A percentile compares a stretch with the other conserved stretches of the same genome.
These are phyloP conservation scores for Schrankia costaestrigalis DNA, from an alignment of 2,888 invertebrate genomes.

Conservation along the genomic window DNA sequence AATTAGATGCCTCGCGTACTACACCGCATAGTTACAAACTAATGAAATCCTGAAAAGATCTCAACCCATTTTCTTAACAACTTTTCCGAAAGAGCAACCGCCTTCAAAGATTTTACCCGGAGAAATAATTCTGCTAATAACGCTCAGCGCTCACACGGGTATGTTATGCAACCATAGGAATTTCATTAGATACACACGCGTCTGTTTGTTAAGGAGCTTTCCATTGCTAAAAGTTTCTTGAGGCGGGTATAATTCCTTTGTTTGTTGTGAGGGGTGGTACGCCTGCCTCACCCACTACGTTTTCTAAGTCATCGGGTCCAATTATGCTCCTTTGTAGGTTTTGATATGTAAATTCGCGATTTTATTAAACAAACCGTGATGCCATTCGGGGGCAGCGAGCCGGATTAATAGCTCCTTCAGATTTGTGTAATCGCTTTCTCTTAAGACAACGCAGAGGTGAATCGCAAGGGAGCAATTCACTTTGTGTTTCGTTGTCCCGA, in stretches of 20 bases:
- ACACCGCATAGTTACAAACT: conserved; percentile 78
- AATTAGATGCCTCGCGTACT: conserved; percentile 75
- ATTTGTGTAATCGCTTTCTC: conserved; percentile 81
- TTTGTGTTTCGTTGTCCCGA: conserved; percentile 41
- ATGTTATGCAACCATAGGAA: conserved; percentile 81
- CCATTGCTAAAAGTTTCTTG: conserved; percentile 82
- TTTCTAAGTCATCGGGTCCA: conserved; percentile 82
- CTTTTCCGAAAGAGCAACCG: conserved; percentile 79
- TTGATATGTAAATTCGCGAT: conserved; percentile 81
- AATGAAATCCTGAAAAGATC: conserved; percentile 78
- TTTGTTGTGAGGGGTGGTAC: conserved; percentile 73
- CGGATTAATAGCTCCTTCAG: conserved; percentile 80
- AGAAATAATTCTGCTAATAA: conserved; percentile 79
- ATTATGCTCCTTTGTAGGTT: conserved; percentile 82
- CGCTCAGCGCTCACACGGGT: conserved; percentile 72
- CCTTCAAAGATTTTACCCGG: conserved; percentile 78
- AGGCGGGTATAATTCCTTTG: conserved; percentile 82
- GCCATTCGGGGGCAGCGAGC: conserved; percentile 79
- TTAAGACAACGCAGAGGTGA: conserved; percentile 72
- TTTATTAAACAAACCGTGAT: conserved; percentile 81
- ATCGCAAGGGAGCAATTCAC: conserved; percentile 64
- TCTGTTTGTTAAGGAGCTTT: conserved; percentile 81
- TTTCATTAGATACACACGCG: conserved; percentile 81
- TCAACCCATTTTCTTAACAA: conserved; percentile 81
- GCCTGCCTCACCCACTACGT: conserved; percentile 73